Evolutionary conservation across 2,113 vertebrate species (phyloP), one percentile per base, ranked within the genome.

Genomic region (Chamaea fasciata): DNA sequence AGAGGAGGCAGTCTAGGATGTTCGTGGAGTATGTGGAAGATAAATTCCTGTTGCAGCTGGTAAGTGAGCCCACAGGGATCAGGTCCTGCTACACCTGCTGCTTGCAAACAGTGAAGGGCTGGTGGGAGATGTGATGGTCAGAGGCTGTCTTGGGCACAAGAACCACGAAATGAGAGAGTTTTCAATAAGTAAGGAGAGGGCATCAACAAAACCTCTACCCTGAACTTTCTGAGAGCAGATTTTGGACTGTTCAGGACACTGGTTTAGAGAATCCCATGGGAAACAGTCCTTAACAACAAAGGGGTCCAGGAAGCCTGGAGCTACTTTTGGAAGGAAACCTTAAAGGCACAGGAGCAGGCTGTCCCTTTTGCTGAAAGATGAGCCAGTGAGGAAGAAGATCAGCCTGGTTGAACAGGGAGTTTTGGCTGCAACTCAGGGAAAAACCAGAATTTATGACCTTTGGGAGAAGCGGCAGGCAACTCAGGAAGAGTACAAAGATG

Each of bases 81-180:
- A 39, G 20, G 46, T 17, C 39, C 39, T 21, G 7, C 37, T 74
- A 21, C 33, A 46, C 12, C 27, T 74, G 28, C 44, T 75, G 24
- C n/a, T 60, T 39, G 30, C 30, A 37, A 63, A 20, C 30, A 37
- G 42, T 53, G 39, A 30, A 82, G 69, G 20, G 9, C 16, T 68
- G 39, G 28, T 53, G 39, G n/a, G 30, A 68, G 11, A 33, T 46
- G 39, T 46, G 46, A 37, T 30, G 19, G 24, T 47, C n/a, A 67
- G 28, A 75, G 53, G 46, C 30, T 0, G 0, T 35, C 11, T 35
- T 60, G 39, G 46, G 28, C 39, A 67, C 62, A 60, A 19, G 3
- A 6, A 53, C 17, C n/a, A 60, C 0, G 0, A 52, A 65, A 65
- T 39, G 15, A 67, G 39, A 76, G 44, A 31, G 11, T 46, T 62